Evolutionary conservation across 2,113 vertebrate genomes (phyloP).

Genomic region (Phalacrocorax aristotelis): DNA sequence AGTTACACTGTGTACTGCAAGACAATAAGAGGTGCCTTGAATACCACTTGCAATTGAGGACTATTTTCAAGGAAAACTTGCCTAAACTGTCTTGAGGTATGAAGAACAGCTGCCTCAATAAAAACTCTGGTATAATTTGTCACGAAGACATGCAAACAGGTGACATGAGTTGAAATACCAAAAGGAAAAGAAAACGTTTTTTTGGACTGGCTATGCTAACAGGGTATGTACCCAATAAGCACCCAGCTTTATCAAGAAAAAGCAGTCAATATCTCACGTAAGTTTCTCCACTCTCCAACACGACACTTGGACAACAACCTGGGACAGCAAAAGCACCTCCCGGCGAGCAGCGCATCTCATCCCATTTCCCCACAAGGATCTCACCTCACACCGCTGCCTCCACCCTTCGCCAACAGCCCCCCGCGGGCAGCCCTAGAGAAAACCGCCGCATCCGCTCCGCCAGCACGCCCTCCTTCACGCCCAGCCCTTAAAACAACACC

Average conservation of each 20-base stretch:
- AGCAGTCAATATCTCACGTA: accelerated
- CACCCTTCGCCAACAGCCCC: not conserved
- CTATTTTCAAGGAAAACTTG: not conserved
- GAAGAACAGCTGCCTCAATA: not conserved
- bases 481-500: accelerated
- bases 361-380: not conserved
- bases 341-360: accelerated
- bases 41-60: accelerated
- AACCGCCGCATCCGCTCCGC: accelerated
- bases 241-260: not conserved
- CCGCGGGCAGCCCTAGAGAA: too few species aligned
- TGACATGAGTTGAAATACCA: not conserved
- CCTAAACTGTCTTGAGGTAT: not conserved
- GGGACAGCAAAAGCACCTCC: not conserved
- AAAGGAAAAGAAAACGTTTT: not conserved
- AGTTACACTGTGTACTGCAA: accelerated
- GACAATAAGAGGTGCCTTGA: accelerated
- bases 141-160: not conserved
- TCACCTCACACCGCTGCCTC: not conserved
- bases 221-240: too few species aligned
- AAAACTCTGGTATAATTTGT: not conserved
- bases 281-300: not conserved
- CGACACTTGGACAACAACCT: accelerated
- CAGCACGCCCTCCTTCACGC: not conserved
- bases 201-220: not conserved